Evolutionary conservation across 2,797 vertebrate genomes (phyloP), one percentile per base, ranked within the genome.

Genomic region (Potorous gilbertii): DNA sequence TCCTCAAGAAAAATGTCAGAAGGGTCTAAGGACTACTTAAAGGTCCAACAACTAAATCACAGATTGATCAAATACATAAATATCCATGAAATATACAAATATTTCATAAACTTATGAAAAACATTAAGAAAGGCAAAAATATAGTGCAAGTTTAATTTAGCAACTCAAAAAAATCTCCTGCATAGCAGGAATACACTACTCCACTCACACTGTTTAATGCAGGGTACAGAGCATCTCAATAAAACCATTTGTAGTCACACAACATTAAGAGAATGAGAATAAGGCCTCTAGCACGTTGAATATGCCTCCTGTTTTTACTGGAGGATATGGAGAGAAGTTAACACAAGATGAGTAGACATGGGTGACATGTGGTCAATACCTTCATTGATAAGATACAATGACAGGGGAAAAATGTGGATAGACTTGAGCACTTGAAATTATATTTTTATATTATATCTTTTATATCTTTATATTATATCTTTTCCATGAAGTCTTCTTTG

Each of bases 81-180:
- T 97, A 98, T 97, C 95, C 95, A 98, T 98, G 98, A 98, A 97
- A 98, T 95, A 97, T 96, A 54, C 92, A 91, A 98, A 98, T 97
- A 98, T 74, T 74, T 74, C 93, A 97, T 97, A 97, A 97, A 98
- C 97, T 95, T 96, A 98, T 98, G 98, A 98, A 97, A 98, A 95
- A 97, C 96, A 54, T 92, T 91, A 98, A 98, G 97, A 93, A 97
- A 98, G 96, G 97, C 59, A 97, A 98, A 98, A 98, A 98, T 96
- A 98, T 94, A 98, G 99, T 96, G 98, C 97, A 98, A 98, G 97
- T 98, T 97, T 98, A 98, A 99, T 98, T 56, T 97, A 98, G 98
- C 98, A 98, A 98, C 98, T 98, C 97, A 98, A 98, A 98, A 99
- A 98, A 99, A 98, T 97, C 97, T 98, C 98, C 98, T 98, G 98